A percentile compares a stretch with the other conserved stretches of the same genome.
Conservation (phyloP, 2,888 invertebrate species). For the Meteorus colon region DNA sequence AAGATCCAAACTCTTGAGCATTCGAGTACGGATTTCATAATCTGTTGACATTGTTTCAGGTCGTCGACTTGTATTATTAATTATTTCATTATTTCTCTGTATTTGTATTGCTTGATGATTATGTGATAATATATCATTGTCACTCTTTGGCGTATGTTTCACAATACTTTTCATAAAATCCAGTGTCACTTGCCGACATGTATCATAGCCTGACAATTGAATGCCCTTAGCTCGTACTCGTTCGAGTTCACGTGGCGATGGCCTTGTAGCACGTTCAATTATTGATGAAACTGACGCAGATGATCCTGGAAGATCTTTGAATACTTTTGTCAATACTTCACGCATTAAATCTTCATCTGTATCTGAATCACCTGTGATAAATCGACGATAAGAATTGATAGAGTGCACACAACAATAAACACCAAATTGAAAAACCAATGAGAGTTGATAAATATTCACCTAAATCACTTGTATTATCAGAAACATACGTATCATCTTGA, state of each 20-base stretch:
- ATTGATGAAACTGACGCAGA: constrained; percentile 57
- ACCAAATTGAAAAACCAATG: constrained; percentile 19
- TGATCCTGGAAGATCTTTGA: constrained; percentile 66
- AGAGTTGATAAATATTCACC: constrained; percentile 54
- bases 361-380: constrained; percentile 60
- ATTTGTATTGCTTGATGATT: not conserved
- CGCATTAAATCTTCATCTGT: constrained; percentile 66
- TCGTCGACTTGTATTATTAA: constrained; percentile 28
- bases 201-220: constrained; percentile 67
- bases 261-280: constrained; percentile 56
- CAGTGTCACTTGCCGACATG: constrained; percentile 64
- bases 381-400: not conserved
- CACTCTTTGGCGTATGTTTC: constrained; percentile 47
- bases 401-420: not conserved
- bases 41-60: constrained; percentile 48
- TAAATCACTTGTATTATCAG: constrained; percentile 59
- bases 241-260: constrained; percentile 54
- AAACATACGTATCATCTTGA: constrained; percentile 61
- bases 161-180: constrained; percentile 64
- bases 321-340: constrained; percentile 66
- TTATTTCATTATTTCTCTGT: constrained; percentile 1
- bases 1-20: constrained; percentile 66
- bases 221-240: constrained; percentile 61
- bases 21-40: constrained; percentile 62
- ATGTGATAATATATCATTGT: not conserved